Conservation (phyloP, 2,113 vertebrate species). For the Prionailurus viverrinus region DNA sequence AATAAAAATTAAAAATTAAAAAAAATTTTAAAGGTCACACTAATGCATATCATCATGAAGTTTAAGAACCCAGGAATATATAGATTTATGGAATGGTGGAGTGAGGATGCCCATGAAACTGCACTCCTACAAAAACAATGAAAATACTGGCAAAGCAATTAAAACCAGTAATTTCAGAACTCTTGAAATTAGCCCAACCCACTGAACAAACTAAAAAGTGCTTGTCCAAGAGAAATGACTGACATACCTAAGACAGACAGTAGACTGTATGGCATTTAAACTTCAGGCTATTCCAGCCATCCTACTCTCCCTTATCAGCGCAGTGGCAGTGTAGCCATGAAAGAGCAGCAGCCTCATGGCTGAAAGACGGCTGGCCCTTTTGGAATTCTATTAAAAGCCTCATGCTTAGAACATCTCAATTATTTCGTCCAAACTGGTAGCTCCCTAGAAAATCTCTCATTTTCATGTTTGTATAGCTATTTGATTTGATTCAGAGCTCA, state of each 20-base stretch:
- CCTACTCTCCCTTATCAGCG: background rate
- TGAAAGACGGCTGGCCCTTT: background rate
- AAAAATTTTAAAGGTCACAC: background rate
- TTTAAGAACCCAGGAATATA: background rate
- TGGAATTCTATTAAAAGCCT: background rate
- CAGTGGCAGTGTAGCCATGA: background rate
- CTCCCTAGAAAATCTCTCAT: background rate
- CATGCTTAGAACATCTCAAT: background rate
- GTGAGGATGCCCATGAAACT: background rate
- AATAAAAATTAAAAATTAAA: too few species aligned
- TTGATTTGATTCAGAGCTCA: background rate
- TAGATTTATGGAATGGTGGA: background rate
- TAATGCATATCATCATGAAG: background rate
- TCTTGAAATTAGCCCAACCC: background rate
- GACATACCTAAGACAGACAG: background rate
- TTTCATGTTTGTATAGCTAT: background rate
- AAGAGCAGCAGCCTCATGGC: background rate
- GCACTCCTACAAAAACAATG: background rate
- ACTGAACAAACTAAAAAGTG: conserved; percentile 12
- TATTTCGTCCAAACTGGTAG: background rate
- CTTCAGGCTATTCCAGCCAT: background rate
- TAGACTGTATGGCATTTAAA: background rate
- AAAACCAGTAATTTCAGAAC: background rate
- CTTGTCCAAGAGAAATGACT: background rate
- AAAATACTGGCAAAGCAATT: background rate